Percentiles rank a stretch among this genome's conserved stretches.
Evolutionary conservation across 1,140 invertebrate species (phyloP).

Genomic region (Parasteatoda tepidariorum): DNA sequence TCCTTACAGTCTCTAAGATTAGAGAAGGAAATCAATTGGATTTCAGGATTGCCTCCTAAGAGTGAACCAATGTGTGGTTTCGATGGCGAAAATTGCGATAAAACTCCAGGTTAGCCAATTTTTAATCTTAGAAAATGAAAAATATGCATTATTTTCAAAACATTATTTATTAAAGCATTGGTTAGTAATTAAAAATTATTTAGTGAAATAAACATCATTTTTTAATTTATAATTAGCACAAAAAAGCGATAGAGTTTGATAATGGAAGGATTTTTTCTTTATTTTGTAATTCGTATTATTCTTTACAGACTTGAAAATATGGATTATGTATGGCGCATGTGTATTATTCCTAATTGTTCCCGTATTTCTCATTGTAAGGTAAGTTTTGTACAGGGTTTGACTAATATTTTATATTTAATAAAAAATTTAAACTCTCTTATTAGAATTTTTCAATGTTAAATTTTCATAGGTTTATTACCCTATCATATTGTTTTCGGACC

Average conservation of each 20-base stretch:
- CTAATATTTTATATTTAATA: too few species aligned
- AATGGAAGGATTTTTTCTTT: neutral
- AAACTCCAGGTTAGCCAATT: conserved; percentile 63
- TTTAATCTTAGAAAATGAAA: neutral
- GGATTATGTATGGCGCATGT: conserved; percentile 8
- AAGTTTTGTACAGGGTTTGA: too few species aligned
- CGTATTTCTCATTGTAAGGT: conserved; percentile 36
- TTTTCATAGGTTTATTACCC: too few species aligned
- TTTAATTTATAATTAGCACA: neutral
- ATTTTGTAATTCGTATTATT: neutral
- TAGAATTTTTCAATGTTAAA: too few species aligned
- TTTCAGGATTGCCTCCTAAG: conserved; percentile 76
- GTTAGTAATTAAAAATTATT: too few species aligned
- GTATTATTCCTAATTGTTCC: conserved; percentile 27
- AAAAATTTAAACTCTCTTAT: too few species aligned
- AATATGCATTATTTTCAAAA: neutral
- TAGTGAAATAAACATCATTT: too few species aligned
- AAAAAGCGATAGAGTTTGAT: neutral
- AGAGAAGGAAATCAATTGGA: conserved; percentile 78
- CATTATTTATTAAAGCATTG: too few species aligned
- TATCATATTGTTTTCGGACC: too few species aligned
- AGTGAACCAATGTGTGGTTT: conserved; percentile 84
- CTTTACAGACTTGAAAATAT: conserved; percentile 26
- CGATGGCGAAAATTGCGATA: conserved; percentile 74
- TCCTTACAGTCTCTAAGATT: conserved; percentile 72